Evolutionary conservation across 2,888 invertebrate genomes (phyloP).

Genomic region (Diarsia rubi): DNA sequence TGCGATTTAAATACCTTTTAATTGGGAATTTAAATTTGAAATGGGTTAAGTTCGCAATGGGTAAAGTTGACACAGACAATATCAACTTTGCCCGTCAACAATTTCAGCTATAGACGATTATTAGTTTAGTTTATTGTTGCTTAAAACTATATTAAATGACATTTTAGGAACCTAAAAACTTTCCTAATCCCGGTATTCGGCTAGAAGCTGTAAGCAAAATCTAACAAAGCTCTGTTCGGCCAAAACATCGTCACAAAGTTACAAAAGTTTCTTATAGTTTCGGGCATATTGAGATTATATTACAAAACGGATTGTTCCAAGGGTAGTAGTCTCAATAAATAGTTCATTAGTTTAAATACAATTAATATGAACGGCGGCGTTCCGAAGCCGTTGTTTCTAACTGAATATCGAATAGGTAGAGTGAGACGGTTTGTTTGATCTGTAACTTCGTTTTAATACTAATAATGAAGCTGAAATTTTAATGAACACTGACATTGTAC

Average conservation of each 20-base stretch:
- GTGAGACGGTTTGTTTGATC: slow-evolving; percentile 25
- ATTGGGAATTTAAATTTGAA: slow-evolving; percentile 7
- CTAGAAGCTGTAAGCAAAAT: slow-evolving; percentile 32
- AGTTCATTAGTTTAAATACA: slow-evolving; percentile 47
- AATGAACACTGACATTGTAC: background rate
- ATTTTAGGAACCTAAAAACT: slow-evolving; percentile 38
- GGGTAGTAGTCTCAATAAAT: slow-evolving; percentile 46
- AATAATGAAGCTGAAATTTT: background rate
- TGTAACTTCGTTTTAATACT: slow-evolving; percentile 5
- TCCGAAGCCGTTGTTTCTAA: slow-evolving; percentile 40
- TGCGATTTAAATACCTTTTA: slow-evolving; percentile 39
- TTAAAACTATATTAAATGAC: slow-evolving; percentile 17
- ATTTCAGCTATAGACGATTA: slow-evolving; percentile 9
- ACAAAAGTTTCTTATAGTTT: slow-evolving; percentile 43
- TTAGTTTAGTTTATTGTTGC: slow-evolving; percentile 22
- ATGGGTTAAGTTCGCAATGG: background rate
- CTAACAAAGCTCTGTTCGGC: slow-evolving; percentile 30
- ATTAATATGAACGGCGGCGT: slow-evolving; percentile 31
- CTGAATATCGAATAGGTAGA: slow-evolving; percentile 36
- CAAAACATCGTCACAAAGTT: slow-evolving; percentile 46
- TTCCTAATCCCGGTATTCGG: slow-evolving; percentile 37
- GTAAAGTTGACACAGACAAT: background rate
- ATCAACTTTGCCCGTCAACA: background rate
- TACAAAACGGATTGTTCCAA: slow-evolving; percentile 53
- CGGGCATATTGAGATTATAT: slow-evolving; percentile 43